phyloP scores from a whole-genome alignment of 92 coral and sea anemone genomes.

The Parazoanthus darwini region DNA sequence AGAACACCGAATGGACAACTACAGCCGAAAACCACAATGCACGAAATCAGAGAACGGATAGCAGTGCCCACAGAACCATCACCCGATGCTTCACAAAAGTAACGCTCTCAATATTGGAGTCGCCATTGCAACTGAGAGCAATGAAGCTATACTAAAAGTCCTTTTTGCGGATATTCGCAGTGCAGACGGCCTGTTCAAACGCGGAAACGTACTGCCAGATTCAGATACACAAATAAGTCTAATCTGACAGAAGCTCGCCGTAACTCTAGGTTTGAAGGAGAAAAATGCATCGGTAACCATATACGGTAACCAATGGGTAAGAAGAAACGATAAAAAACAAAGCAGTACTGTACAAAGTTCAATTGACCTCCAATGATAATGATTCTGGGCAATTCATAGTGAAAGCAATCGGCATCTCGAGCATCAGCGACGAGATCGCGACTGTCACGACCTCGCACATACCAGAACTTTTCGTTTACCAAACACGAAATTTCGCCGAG shows the following conservation, averaged over 20 bases:
- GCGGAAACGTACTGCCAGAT: constrained; percentile 60
- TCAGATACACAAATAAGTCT: constrained; percentile 59
- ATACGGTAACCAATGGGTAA: constrained; percentile 40
- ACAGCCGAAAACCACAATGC: constrained; percentile 29
- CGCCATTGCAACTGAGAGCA: constrained; percentile 43
- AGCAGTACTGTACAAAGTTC: constrained; percentile 39
- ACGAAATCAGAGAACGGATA: constrained; percentile 50
- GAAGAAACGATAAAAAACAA: constrained; percentile 50
- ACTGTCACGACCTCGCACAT: constrained; percentile 34
- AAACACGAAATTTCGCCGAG: constrained; percentile 32
- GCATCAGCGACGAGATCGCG: constrained; percentile 58
- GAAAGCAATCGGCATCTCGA: constrained; percentile 50
- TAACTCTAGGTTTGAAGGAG: constrained; percentile 59
- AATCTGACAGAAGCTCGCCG: constrained; percentile 58
- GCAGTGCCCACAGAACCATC: constrained; percentile 55
- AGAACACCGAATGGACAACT: constrained; percentile 44
- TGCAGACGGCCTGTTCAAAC: constrained; percentile 38
- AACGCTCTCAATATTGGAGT: constrained; percentile 43
- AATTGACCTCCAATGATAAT: constrained; percentile 43
- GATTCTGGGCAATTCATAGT: constrained; percentile 37
- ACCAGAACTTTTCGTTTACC: constrained; percentile 44
- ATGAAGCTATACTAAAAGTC: constrained; percentile 60
- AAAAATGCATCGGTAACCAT: constrained; percentile 52
- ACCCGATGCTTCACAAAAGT: constrained; percentile 56
- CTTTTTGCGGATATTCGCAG: constrained; percentile 48